Evolutionary conservation across 2,888 invertebrate genomes (phyloP).

Genomic region (Brachyptera risi): DNA sequence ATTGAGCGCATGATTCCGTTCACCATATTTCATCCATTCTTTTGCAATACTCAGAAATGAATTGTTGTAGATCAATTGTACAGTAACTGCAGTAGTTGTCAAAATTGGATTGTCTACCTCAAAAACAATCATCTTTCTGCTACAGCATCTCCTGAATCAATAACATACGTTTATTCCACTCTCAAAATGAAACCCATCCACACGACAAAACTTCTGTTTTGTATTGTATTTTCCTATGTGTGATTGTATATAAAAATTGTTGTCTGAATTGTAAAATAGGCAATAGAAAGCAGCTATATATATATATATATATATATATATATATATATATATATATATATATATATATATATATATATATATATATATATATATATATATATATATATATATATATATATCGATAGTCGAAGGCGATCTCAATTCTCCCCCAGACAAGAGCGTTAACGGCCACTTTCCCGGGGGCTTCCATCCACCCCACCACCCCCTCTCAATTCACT

Average conservation of each 20-base stretch:
- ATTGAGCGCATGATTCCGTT: no score
- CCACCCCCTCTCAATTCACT: not conserved
- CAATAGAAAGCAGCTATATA: not conserved
- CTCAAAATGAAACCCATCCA: no score
- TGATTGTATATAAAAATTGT: not conserved
- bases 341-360: not conserved
- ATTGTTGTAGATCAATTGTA: no score
- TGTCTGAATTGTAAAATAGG: conserved; percentile 2
- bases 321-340: not conserved
- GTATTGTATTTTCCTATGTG: not conserved
- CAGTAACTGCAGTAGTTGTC: no score
- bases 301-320: not conserved
- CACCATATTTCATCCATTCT: no score
- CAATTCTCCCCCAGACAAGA: not conserved
- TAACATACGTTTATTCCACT: no score
- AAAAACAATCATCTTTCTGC: no score
- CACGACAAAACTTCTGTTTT: not conserved
- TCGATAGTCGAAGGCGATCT: not conserved
- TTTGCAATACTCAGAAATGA: no score
- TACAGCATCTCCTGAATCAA: no score
- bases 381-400: not conserved
- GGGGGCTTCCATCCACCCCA: not conserved
- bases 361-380: not conserved
- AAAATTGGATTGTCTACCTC: no score
- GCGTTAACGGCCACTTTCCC: conserved; percentile 16